Conservation (phyloP, 2,888 invertebrate genomes). For the Lysandra coridon region DNA sequence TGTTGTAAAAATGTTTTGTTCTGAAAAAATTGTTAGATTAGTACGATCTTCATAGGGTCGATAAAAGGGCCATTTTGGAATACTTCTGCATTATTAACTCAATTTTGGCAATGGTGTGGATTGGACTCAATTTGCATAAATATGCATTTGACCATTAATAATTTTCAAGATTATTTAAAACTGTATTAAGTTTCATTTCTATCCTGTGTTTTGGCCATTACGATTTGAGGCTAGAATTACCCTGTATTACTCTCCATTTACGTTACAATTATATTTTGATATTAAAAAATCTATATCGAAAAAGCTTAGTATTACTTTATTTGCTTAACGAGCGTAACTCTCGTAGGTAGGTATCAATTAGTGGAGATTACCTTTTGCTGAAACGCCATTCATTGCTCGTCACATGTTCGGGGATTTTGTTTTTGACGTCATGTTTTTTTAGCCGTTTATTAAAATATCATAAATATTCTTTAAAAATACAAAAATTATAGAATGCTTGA, state of each 20-base stretch:
- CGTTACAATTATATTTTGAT: neutral
- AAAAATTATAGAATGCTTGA: neutral
- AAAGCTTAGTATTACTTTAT: neutral
- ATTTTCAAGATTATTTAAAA: too few species aligned
- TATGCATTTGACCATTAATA: too few species aligned
- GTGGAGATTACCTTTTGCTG: constrained; percentile 15
- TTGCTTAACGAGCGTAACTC: neutral
- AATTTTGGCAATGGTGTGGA: too few species aligned
- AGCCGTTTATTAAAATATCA: neutral
- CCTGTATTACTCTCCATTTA: neutral
- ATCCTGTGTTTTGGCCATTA: too few species aligned
- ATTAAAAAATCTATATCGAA: neutral
- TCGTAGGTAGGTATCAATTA: constrained; percentile 13
- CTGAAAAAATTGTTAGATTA: too few species aligned
- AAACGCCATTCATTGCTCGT: neutral
- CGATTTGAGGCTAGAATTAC: too few species aligned
- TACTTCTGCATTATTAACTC: too few species aligned
- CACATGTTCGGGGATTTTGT: neutral
- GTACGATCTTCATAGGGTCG: too few species aligned
- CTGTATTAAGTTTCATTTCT: too few species aligned
- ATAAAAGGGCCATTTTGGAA: too few species aligned
- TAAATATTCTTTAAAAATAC: neutral
- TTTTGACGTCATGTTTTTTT: neutral
- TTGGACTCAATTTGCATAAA: too few species aligned
- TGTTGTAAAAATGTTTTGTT: too few species aligned